A percentile compares a stretch with the other conserved stretches of the same genome.
These are phyloP conservation scores for Eupithecia subfuscata DNA, from an alignment of 2,888 invertebrate species.

Conservation along the genomic window DNA sequence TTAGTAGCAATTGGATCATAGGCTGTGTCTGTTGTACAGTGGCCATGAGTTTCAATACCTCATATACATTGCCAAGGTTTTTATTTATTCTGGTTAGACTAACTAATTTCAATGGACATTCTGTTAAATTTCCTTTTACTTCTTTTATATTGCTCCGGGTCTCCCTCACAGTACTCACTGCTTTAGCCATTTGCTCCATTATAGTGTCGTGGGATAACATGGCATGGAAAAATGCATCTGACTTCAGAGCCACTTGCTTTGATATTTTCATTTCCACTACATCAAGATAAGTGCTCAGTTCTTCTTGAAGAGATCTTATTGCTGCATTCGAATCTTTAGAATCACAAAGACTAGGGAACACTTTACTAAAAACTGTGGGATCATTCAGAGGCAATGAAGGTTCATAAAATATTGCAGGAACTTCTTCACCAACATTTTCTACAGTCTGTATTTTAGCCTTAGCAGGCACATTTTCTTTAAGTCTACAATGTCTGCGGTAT, in stretches of 20 bases:
- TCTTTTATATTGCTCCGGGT: slow-evolving; percentile 90
- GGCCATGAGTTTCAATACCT: slow-evolving; percentile 94
- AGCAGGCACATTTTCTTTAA: slow-evolving; percentile 73
- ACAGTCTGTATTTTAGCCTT: slow-evolving; percentile 77
- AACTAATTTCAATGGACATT: slow-evolving; percentile 91
- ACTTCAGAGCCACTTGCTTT: slow-evolving; percentile 96
- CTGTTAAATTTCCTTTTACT: slow-evolving; percentile 91
- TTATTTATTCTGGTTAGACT: slow-evolving; percentile 86
- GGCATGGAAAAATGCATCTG: slow-evolving; percentile 98
- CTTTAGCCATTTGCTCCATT: slow-evolving; percentile 96
- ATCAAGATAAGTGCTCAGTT: slow-evolving; percentile 96
- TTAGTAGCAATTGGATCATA: slow-evolving; percentile 96
- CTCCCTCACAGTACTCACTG: slow-evolving; percentile 89
- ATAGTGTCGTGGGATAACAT: slow-evolving; percentile 99
- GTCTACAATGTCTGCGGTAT: slow-evolving; percentile 85
- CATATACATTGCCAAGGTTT: slow-evolving; percentile 87
- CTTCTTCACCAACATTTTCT: slow-evolving; percentile 85
- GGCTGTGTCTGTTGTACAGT: slow-evolving; percentile 99
- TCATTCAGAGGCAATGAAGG: slow-evolving; percentile 91
- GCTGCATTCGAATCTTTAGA: slow-evolving; percentile 85
- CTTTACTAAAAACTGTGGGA: slow-evolving; percentile 91
- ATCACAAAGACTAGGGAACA: slow-evolving; percentile 88
- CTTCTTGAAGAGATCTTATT: slow-evolving; percentile 91
- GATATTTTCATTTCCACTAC: slow-evolving; percentile 97
- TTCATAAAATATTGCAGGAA: slow-evolving; percentile 94